Base-by-base conservation (phyloP, 2,113 vertebrate genomes). In the Cariama cristata region DNA sequence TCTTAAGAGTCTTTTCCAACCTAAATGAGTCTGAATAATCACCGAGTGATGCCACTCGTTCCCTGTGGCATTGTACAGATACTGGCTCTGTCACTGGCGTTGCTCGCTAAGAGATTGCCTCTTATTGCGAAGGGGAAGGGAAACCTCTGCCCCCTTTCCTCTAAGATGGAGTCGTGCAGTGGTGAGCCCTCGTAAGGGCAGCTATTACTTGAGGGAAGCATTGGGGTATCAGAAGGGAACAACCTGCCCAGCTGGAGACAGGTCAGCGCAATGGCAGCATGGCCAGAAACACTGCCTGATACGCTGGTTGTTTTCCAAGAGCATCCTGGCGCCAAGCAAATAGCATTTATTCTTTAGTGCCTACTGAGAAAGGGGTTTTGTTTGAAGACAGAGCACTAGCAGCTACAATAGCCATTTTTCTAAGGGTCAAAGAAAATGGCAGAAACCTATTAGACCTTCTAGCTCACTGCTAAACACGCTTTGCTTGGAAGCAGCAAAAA, bases 201-300 rank as follows among this genome's bases (percentile, higher is more conserved):
- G 42, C 45, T 63, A 4, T 18, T 67, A 14, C 55, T 74, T 0
- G 3, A 62, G 75, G 38, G 47, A 47, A 81, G 17, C 0, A 0
- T 5, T 87, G 50, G 6, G 28, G 42, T 24, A 14, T 58, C 1
- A 10, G 22, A 47, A 68, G 32, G 53, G 40, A 86, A 30, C 23
- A 69, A 40, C 28, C 35, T 63, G 55, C 45, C 55, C 79, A 52
- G 21, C 74, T 79, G 38, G 47, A 79, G 47, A 26, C 62, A 52
- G 45, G n/a, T 72, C 87, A 56, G 9, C 1, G 30, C 58, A 18
- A 6, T 17, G 68, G 42, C 62, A 95, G 67, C 80, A 44, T 2
- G 44, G 59, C 67, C 81, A 76, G 44, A 73, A 83, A 14, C 67
- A 9, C 49, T 73, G 26, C 40, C 62, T 67, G 52, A 28, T 30